Conservation (phyloP, 2,888 invertebrate species). For the Globia sparganii region DNA sequence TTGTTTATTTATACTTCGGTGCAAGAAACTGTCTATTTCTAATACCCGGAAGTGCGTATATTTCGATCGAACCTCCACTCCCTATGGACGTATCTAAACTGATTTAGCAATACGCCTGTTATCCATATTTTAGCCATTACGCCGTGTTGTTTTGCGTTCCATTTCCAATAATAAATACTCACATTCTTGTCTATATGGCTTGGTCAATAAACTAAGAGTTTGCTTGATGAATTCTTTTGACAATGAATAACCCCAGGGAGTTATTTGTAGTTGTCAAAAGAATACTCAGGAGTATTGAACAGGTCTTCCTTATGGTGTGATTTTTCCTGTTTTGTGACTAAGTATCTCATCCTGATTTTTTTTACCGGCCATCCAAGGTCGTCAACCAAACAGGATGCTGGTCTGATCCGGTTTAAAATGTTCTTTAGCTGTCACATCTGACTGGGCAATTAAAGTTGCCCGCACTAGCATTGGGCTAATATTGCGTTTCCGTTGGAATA, state of each 20-base stretch:
- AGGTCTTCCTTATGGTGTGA: neutral
- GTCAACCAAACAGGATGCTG: conserved; percentile 15
- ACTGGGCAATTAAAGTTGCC: conserved; percentile 40
- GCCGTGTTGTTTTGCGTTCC: conserved; percentile 32
- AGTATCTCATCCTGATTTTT: conserved; percentile 10
- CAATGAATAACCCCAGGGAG: neutral
- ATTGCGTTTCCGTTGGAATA: conserved; percentile 23
- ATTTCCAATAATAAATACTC: conserved; percentile 21
- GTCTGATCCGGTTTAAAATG: conserved; percentile 15
- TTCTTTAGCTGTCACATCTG: conserved; percentile 27
- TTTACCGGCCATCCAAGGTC: conserved; percentile 21
- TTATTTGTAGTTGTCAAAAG: no score
- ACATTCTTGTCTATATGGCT: neutral
- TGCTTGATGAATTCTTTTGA: neutral
- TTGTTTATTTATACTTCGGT: neutral
- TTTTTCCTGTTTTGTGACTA: conserved; percentile 18
- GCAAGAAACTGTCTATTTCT: conserved; percentile 20
- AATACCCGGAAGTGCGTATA: conserved; percentile 36
- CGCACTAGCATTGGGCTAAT: conserved; percentile 32
- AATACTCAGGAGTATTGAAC: neutral
- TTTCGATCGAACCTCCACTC: conserved; percentile 28
- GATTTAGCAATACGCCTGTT: conserved; percentile 26
- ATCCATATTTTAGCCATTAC: conserved; percentile 35
- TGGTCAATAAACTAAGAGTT: neutral
- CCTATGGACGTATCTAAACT: conserved; percentile 29